These are phyloP conservation scores for Nephrotoma guestfalica DNA, from an alignment of 2,888 invertebrate species.

Conservation along the genomic window DNA sequence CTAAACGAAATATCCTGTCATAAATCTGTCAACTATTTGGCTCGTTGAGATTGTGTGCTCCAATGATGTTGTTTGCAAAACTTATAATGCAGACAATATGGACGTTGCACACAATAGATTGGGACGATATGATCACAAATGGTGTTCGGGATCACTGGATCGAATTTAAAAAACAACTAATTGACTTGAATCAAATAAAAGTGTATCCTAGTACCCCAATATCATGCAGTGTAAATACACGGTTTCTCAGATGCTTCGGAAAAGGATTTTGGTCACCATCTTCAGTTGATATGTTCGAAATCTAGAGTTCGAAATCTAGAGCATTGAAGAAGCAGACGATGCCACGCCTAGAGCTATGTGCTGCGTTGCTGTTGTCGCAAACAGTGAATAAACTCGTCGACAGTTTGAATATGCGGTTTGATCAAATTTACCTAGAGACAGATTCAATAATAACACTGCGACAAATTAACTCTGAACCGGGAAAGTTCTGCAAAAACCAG, in stretches of 20 bases:
- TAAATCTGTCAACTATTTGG: not conserved
- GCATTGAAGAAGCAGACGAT: not conserved
- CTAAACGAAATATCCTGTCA: too few relatives aligned
- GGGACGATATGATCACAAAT: not conserved
- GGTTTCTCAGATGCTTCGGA: too few relatives aligned
- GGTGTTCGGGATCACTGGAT: too few relatives aligned
- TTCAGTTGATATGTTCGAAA: not conserved
- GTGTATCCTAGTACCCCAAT: too few relatives aligned
- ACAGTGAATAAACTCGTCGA: not conserved
- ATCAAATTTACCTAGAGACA: not conserved
- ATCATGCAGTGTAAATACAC: too few relatives aligned
- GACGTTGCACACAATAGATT: not conserved
- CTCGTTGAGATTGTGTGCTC: not conserved
- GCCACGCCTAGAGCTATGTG: not conserved
- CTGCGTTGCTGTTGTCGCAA: not conserved
- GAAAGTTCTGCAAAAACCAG: not conserved
- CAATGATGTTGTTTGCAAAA: not conserved
- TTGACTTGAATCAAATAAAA: too few relatives aligned
- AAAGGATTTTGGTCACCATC: not conserved
- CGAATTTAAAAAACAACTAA: too few relatives aligned
- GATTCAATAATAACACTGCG: not conserved
- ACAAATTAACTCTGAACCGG: not conserved
- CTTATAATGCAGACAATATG: not conserved
- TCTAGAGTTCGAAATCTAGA: too few relatives aligned
- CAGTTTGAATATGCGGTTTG: not conserved